phyloP scores from a whole-genome alignment of 2,888 invertebrate species.

The Drepanosiphum platanoidis region DNA sequence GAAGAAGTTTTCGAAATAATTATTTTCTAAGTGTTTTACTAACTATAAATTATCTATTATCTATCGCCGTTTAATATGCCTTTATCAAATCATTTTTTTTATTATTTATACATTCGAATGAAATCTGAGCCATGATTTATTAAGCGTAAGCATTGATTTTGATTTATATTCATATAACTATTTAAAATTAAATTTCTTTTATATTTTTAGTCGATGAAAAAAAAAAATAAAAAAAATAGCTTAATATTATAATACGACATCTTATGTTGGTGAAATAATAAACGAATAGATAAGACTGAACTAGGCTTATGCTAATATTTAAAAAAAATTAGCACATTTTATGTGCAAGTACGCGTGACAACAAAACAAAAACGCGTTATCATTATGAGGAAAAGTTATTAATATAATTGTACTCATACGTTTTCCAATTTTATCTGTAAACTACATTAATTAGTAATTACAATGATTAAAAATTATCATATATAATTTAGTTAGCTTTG shows the following conservation, averaged over 20 bases:
- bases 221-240: slow-evolving; percentile 37
- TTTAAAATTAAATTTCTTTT: background rate
- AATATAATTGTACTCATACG: background rate
- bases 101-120: slow-evolving; percentile 21
- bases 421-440: background rate
- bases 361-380: background rate
- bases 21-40: slow-evolving; percentile 30
- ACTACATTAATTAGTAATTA: too few relatives aligned
- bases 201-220: background rate
- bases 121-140: background rate
- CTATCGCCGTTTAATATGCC: slow-evolving; percentile 1
- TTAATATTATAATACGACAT: background rate
- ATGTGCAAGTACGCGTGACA: background rate
- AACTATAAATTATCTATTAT: slow-evolving; percentile 31
- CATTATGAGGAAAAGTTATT: background rate
- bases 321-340: background rate
- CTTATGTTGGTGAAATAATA: slow-evolving; percentile 16
- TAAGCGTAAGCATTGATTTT: background rate
- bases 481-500: too few relatives aligned
- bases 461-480: background rate
- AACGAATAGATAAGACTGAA: slow-evolving; percentile 46
- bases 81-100: slow-evolving; percentile 23
- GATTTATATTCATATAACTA: background rate
- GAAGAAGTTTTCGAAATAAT: slow-evolving; percentile 38
- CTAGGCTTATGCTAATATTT: slow-evolving; percentile 19